Evolutionary conservation across 2,113 vertebrate genomes (phyloP), one percentile per base, ranked within the genome.

Genomic region (Crocuta crocuta): DNA sequence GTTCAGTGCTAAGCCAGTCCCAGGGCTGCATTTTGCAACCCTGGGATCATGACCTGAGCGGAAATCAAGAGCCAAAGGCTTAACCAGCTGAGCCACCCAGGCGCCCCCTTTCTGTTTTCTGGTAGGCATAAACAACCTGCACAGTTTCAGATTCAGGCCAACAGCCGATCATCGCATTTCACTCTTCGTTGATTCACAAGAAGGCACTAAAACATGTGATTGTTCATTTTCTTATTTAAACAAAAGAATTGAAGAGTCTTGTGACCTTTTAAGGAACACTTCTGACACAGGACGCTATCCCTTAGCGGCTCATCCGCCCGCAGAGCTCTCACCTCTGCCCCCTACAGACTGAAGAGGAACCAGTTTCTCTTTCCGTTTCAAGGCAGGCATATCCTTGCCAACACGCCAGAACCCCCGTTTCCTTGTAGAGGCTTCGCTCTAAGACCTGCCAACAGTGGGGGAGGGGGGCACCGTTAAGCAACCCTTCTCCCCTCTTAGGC

Each of bases 361-460:
- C 10, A 12, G 66, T 92, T 97, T 96, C 94, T 71, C 9, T 92
- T 94, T 92, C 96, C 84, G 39, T 2, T 21, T 0, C 23, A 6
- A 43, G 16, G 45, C 33, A 50, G 21, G 31, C 71, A 10, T 10
- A 28, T 26, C 23, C 68, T 80, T 2, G 0, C 45, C 15, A 24
- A 33, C 5, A 3, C 11, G n/a, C 24, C 39, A 55, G 16, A 15
- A 10, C 24, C 45, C 31, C n/a, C 48, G 10, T 13, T 63, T 80
- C 48, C 96, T 71, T 73, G 33, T 8, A 50, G 68, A 53, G 39
- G 16, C 31, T 53, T n/a, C 3, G 19, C 61, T 63, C 53, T 33
- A 48, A 88, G 53, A 31, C 23, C 21, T 19, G 5, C 16, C 11
- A 24, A 39, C 19, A 71, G 3, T 26, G 10, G 2, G 55, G 17